Base-by-base conservation (phyloP, 2,113 vertebrate species). In the Chunga burmeisteri region DNA sequence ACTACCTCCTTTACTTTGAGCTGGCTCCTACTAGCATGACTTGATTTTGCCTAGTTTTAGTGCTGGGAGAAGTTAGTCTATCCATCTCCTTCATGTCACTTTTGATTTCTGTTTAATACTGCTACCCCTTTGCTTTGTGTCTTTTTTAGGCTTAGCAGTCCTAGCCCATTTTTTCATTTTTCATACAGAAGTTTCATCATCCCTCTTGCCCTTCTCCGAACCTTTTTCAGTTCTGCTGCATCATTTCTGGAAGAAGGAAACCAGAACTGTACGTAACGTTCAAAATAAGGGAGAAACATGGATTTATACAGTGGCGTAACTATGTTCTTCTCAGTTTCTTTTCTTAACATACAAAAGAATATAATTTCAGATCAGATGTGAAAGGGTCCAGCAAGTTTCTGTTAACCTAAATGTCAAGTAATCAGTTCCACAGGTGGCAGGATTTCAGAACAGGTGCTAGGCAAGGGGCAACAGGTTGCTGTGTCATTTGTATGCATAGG, bases 231-330 rank as follows among this genome's bases (percentile, higher is more conserved):
- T 81, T 95, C n/a, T 65, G 25, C 40, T 74, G 29, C 71, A 81
- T 52, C 47, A 81, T 72, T 87, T 94, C 67, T 94, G 55, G 49
- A 95, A 78, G 27, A 87, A 75, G 61, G 61, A 90, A 92, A 91
- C 16, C 52, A 89, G 34, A 89, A 89, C 23, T 78, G 34, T 6
- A 46, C 7, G 22, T 63, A 86, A 63, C n/a, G 58, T 74, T 79
- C 61, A 81, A 84, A 50, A 74, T 52, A 67, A 3, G 15, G 38
- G 47, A 87, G 61, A 89, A 86, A 84, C 34, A 56, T 7, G 9
- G 40, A 72, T 82, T 88, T 94, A 81, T 50, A 63, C 34, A 79
- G n/a, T 27, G 47, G 34, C 77, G 55, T 71, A 91, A 89, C 44
- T 67, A 72, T 15, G 15, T 85, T 85, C 44, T 74, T 91, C 78